Conservation (phyloP, 2,888 invertebrate species). For the Pseudolycoriella hygida region DNA sequence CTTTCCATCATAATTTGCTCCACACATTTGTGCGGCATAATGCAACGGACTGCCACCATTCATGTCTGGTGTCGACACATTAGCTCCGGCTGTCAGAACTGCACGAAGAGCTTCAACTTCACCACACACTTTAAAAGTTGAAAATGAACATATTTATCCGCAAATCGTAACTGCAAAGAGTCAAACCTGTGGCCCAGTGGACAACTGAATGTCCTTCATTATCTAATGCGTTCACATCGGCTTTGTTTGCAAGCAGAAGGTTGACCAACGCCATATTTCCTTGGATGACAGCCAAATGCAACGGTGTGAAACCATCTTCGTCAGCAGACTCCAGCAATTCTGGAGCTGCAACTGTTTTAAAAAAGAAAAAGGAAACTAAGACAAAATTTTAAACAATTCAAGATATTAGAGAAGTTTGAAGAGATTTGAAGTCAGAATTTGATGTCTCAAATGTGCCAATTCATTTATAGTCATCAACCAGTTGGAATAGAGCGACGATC, state of each 20-base stretch:
- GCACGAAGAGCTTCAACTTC: constrained; percentile 77
- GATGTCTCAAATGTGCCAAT: too few relatives aligned
- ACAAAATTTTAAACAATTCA: too few relatives aligned
- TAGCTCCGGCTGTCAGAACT: constrained; percentile 70
- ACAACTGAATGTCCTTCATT: constrained; percentile 89
- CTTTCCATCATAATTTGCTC: constrained; percentile 49
- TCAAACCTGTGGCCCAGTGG: constrained; percentile 92
- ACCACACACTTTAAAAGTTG: constrained; percentile 59
- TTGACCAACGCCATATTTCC: constrained; percentile 76
- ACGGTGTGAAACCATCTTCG: constrained; percentile 86
- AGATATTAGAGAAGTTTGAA: too few relatives aligned
- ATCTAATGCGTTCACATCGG: constrained; percentile 79
- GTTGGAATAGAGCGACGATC: too few relatives aligned
- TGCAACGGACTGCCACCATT: constrained; percentile 92
- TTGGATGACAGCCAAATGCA: constrained; percentile 89
- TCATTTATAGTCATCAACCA: too few relatives aligned
- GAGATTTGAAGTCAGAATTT: too few relatives aligned
- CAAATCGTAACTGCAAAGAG: too few relatives aligned
- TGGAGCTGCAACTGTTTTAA: constrained; percentile 51
- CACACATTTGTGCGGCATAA: constrained; percentile 95
- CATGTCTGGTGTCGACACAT: constrained; percentile 75
- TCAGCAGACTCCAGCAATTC: constrained; percentile 68
- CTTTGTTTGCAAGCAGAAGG: constrained; percentile 70
- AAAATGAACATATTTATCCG: neutral
- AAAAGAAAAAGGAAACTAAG: too few relatives aligned